A percentile compares a stretch with the other conserved stretches of the same genome.
Conservation (phyloP, 2,113 vertebrate species). For the Solenodon paradoxus region DNA sequence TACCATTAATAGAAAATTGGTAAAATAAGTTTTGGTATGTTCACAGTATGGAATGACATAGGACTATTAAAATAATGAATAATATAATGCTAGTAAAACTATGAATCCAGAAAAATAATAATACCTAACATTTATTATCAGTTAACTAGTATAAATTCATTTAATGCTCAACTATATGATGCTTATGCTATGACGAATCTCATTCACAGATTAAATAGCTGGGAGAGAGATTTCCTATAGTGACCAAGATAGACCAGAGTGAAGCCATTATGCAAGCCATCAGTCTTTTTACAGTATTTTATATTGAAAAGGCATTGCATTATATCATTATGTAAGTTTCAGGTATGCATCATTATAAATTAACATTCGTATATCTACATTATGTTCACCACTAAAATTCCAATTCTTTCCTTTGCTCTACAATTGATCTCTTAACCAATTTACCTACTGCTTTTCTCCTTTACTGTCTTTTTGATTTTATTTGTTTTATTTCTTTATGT, state of each 20-base stretch:
- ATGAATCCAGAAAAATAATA: background rate
- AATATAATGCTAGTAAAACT: background rate
- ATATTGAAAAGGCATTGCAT: too few relatives aligned
- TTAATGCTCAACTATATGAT: background rate
- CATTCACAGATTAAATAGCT: background rate
- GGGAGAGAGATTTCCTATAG: background rate
- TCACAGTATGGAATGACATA: background rate
- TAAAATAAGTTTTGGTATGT: background rate
- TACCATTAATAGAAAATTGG: background rate
- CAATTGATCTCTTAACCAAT: too few relatives aligned
- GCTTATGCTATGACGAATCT: background rate
- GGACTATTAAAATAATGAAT: background rate
- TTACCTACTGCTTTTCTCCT: too few relatives aligned
- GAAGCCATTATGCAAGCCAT: background rate
- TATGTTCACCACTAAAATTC: too few relatives aligned
- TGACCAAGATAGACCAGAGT: background rate
- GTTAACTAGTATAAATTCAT: background rate
- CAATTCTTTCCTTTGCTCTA: too few relatives aligned
- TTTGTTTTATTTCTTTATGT: too few relatives aligned
- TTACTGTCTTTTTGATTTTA: too few relatives aligned
- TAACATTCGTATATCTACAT: too few relatives aligned
- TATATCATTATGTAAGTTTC: too few relatives aligned
- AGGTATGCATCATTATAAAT: too few relatives aligned
- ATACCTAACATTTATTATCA: background rate
- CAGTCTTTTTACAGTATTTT: too few relatives aligned